A percentile compares a stretch with the other conserved stretches of the same genome.
phyloP scores from a whole-genome alignment of 2,113 vertebrate genomes.

The Corythaixoides concolor region DNA sequence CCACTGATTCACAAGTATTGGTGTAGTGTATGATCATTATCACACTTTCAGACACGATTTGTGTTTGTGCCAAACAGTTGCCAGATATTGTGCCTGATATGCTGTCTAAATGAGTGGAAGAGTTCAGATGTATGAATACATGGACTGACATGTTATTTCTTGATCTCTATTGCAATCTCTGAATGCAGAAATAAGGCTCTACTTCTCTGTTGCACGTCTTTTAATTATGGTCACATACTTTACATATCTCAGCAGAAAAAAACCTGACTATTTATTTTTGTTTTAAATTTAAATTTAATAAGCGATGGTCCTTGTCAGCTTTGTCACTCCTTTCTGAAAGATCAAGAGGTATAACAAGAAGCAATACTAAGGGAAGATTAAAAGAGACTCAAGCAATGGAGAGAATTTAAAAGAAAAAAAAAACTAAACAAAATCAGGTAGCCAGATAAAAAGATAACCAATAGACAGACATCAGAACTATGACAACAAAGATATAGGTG shows the following conservation, averaged over 20 bases:
- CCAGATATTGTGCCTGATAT: background rate
- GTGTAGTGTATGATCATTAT: no score
- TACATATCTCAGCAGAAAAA: background rate
- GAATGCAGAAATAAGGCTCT: background rate
- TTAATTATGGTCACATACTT: background rate
- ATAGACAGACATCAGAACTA: slow-evolving; percentile 16
- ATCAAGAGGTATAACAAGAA: slow-evolving; percentile 34
- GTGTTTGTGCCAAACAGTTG: background rate
- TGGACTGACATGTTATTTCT: background rate
- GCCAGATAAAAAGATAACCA: slow-evolving; percentile 39
- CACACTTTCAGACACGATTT: background rate
- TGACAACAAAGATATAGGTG: slow-evolving; percentile 28
- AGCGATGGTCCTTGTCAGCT: background rate
- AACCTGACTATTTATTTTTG: background rate
- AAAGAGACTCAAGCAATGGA: slow-evolving; percentile 23
- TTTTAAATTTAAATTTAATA: slow-evolving; percentile 33
- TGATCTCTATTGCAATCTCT: background rate
- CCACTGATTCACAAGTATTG: background rate
- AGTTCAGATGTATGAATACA: background rate
- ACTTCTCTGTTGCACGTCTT: background rate
- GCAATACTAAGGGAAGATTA: slow-evolving; percentile 33
- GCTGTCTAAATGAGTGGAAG: background rate
- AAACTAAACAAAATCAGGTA: slow-evolving; percentile 42
- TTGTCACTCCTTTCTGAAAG: slow-evolving; percentile 17
- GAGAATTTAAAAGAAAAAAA: slow-evolving; percentile 49